A percentile compares a stretch with the other conserved stretches of the same genome.
Conservation (phyloP, 2,113 vertebrate genomes). For the Bucco capensis region DNA sequence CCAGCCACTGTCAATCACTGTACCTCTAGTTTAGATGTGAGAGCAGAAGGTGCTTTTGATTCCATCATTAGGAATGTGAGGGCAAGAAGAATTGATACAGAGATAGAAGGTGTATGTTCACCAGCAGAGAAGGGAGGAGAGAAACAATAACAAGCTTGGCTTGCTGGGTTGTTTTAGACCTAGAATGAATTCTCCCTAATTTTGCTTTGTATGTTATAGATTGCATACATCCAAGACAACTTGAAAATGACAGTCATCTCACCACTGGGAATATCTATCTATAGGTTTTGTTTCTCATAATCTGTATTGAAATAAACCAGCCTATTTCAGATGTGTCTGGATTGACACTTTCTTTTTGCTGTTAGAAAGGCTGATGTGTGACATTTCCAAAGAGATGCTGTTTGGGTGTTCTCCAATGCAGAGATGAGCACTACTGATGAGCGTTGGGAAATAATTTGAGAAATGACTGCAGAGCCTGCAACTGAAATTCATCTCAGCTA, state of each 20-base stretch:
- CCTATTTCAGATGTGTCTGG: background rate
- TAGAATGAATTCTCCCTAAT: background rate
- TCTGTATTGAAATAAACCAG: background rate
- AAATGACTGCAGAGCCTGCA: background rate
- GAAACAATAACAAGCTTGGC: background rate
- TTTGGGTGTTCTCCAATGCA: background rate
- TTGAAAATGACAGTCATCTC: background rate
- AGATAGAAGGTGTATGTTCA: background rate
- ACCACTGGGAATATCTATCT: background rate
- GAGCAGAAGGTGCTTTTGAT: background rate
- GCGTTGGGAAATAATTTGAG: background rate
- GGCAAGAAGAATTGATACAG: background rate
- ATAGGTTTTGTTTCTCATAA: background rate
- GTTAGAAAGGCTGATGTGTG: background rate
- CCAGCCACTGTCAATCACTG: background rate
- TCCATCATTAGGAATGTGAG: background rate
- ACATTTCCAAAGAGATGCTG: background rate
- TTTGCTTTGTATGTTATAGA: background rate
- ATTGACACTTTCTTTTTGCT: background rate
- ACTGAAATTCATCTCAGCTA: conserved; percentile 27
- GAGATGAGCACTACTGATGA: background rate
- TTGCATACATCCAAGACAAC: accelerated
- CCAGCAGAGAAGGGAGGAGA: background rate
- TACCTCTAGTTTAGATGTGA: background rate
- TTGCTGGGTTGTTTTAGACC: background rate